Base-by-base conservation (phyloP, 2,888 invertebrate genomes). In the Anarsia innoxiella region DNA sequence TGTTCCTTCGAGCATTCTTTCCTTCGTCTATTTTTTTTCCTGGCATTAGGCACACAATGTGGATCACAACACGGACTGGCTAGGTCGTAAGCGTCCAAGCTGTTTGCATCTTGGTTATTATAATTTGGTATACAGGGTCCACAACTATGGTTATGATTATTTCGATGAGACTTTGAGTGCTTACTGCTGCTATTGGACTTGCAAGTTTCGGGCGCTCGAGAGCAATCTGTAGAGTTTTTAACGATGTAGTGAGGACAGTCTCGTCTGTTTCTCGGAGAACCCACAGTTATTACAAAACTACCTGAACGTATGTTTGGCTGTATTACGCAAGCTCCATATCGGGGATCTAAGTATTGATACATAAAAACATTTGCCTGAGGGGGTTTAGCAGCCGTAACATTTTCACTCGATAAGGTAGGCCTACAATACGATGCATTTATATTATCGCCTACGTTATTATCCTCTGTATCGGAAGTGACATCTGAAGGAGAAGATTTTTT, bases 1-100 rank as follows among this genome's bases (percentile, higher is more conserved):
- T 88, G 88, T 51, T 90, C 90, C 59, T 91, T 91, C 28, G 83
- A 83, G 33, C 88, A 84, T 49, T 88, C 88, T 51, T 88, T 87
- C 48, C 88, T 88, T 13, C 87, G 75, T 15, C 88, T 70, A 36
- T 70, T 56, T 54, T 83, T 82, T 51, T 82, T 82, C 66, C 75
- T 59, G 49, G 76, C 76, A 37, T 89, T 89, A 2, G 94, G 94
- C 32, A 94, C 93, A 62, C 94, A 95, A 51, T 93, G 92, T 0
- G 94, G 92, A 66, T 94, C 93, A 66, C 94, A 94, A 60, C 94
- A 94, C 0, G 94, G 93, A 61, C 93, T 93, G 0, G 94, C 94
- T 32, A 94, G 77, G 63, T 94, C 94, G 52, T 95, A 95, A 2
- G 94, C 94, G 65, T 94, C 94, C 36, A 94, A 79, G 56, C 93